Evolutionary conservation across 2,113 vertebrate species (phyloP).

Genomic region (Nothoprocta pentlandii): DNA sequence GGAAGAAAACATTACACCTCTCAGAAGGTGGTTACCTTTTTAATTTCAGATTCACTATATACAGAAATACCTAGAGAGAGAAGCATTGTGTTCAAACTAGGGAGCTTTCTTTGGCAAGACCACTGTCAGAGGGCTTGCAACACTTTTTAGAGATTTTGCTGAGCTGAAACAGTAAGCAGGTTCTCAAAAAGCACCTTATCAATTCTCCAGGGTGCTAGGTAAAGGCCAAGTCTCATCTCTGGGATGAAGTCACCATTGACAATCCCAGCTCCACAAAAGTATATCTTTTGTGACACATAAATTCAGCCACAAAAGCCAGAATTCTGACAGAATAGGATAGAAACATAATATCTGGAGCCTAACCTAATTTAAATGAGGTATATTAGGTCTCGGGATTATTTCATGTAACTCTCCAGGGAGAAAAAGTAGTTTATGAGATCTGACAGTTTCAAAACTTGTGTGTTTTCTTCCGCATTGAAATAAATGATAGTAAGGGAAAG

Average conservation of each 20-base stretch:
- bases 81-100: not conserved
- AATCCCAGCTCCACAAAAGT: not conserved
- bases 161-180: not conserved
- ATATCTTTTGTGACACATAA: not conserved
- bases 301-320: not conserved
- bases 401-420: slow-evolving; percentile 5
- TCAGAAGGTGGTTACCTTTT: not conserved
- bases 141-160: not conserved
- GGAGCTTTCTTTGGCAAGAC: not conserved
- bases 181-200: not conserved
- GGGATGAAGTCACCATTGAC: not conserved
- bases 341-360: slow-evolving; percentile 22
- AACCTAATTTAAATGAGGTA: slow-evolving; percentile 36
- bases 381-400: slow-evolving; percentile 45
- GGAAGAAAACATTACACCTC: not conserved
- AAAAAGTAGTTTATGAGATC: slow-evolving; percentile 37
- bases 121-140: not conserved
- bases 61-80: not conserved
- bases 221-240: not conserved
- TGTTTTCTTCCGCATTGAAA: not conserved
- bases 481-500: not conserved
- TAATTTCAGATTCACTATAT: not conserved
- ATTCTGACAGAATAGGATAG: slow-evolving; percentile 23
- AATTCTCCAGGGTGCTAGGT: not conserved
- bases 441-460: slow-evolving; percentile 8